Evolutionary conservation across 2,113 vertebrate genomes (phyloP).

Genomic region (human): DNA sequence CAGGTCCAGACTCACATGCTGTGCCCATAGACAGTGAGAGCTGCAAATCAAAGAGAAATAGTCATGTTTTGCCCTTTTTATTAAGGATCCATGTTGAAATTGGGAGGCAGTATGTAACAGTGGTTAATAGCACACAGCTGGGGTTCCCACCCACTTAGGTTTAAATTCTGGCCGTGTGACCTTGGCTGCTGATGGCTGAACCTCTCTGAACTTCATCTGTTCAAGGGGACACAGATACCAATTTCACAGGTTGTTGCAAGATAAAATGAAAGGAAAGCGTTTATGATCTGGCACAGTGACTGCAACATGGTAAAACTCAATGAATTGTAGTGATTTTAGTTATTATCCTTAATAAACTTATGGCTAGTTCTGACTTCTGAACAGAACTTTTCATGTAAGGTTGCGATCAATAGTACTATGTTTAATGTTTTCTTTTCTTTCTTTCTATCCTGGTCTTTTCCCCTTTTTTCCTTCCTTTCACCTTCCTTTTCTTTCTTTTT

Average conservation of each 20-base stretch:
- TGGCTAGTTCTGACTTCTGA: background rate
- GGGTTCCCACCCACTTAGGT: background rate
- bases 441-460: background rate
- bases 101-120: background rate
- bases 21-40: background rate
- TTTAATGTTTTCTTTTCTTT: background rate
- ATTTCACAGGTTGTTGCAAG: background rate
- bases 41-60: background rate
- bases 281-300: background rate
- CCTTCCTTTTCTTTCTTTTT: too few species aligned
- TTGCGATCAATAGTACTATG: background rate
- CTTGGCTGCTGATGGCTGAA: background rate
- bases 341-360: background rate
- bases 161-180: background rate
- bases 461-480: background rate
- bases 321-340: background rate
- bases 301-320: background rate
- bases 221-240: background rate
- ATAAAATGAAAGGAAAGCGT: background rate
- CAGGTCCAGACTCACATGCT: accelerated
- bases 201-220: background rate
- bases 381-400: background rate
- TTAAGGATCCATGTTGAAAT: background rate
- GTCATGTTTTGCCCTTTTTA: background rate
- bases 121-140: background rate